These are phyloP conservation scores for Artemisiospiza belli DNA, from an alignment of 2,113 vertebrate species.

Conservation along the genomic window DNA sequence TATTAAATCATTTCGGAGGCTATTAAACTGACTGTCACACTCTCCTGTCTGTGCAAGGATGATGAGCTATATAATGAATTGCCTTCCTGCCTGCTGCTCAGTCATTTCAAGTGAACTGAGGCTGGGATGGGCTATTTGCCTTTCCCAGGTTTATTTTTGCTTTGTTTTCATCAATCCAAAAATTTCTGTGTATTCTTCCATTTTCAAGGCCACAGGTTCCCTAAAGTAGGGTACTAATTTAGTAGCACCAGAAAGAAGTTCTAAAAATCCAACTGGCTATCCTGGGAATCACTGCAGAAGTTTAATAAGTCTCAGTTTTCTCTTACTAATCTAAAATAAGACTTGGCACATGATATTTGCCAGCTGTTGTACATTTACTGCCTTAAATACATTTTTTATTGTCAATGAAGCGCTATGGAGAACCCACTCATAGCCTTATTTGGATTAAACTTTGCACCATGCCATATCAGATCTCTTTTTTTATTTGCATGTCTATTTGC, in stretches of 20 bases:
- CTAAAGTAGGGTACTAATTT: neutral
- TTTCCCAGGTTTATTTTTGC: neutral
- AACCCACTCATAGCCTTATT: constrained; percentile 74
- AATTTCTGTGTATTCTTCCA: neutral
- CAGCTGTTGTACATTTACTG: constrained; percentile 76
- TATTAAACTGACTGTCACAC: constrained; percentile 21
- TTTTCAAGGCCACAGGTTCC: neutral
- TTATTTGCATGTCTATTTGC: constrained; percentile 35
- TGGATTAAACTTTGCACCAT: constrained; percentile 73
- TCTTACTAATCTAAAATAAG: constrained; percentile 74
- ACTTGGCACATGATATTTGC: constrained; percentile 67
- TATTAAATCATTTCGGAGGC: neutral
- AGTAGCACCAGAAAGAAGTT: constrained; percentile 26
- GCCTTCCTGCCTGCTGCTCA: neutral
- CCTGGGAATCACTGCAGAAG: constrained; percentile 48
- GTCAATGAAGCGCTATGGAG: constrained; percentile 49
- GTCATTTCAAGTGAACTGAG: neutral
- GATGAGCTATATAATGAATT: neutral
- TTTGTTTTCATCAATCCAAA: neutral
- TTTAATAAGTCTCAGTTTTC: constrained; percentile 41
- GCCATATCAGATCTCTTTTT: constrained; percentile 42
- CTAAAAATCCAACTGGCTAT: constrained; percentile 12
- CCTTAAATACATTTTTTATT: constrained; percentile 66
- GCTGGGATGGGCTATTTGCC: neutral
- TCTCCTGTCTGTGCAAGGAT: neutral